These are phyloP conservation scores for Megaceryle alcyon DNA, from an alignment of 2,797 vertebrate species.

Conservation along the genomic window DNA sequence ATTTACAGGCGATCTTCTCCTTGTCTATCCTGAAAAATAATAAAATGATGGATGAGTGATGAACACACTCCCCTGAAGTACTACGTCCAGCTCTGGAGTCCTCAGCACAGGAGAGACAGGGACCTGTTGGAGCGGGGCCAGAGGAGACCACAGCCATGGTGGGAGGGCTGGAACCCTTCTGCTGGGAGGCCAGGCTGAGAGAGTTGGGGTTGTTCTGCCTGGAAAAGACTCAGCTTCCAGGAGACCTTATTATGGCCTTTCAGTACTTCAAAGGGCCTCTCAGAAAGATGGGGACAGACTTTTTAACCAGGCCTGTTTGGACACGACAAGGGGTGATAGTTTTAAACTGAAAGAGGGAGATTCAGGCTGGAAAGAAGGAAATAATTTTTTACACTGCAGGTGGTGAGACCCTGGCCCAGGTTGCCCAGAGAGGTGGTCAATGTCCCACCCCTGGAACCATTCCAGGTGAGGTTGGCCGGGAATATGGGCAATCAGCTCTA, in stretches of 20 bases:
- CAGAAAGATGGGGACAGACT: too few relatives aligned
- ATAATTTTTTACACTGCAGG: background rate
- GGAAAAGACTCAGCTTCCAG: background rate
- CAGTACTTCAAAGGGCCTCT: too few relatives aligned
- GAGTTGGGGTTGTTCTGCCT: background rate
- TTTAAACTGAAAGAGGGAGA: too few relatives aligned
- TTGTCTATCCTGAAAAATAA: background rate
- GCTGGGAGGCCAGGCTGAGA: background rate
- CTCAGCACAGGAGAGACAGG: background rate
- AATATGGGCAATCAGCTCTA: background rate
- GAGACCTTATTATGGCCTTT: too few relatives aligned
- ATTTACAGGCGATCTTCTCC: background rate
- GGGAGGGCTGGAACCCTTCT: background rate
- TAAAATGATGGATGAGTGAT: background rate
- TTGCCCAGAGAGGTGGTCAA: background rate
- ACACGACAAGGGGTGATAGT: too few relatives aligned
- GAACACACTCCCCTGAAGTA: background rate
- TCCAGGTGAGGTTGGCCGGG: background rate
- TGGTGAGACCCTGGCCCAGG: background rate
- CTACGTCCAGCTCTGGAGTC: background rate
- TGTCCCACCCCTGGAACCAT: background rate
- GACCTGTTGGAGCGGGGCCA: background rate
- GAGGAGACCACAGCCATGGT: background rate
- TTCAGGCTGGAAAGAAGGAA: background rate
- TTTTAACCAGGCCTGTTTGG: too few relatives aligned